A percentile compares a stretch with the other conserved stretches of the same genome.
phyloP scores from a whole-genome alignment of 2,113 vertebrate genomes.

The Herpetotheres cachinnans region DNA sequence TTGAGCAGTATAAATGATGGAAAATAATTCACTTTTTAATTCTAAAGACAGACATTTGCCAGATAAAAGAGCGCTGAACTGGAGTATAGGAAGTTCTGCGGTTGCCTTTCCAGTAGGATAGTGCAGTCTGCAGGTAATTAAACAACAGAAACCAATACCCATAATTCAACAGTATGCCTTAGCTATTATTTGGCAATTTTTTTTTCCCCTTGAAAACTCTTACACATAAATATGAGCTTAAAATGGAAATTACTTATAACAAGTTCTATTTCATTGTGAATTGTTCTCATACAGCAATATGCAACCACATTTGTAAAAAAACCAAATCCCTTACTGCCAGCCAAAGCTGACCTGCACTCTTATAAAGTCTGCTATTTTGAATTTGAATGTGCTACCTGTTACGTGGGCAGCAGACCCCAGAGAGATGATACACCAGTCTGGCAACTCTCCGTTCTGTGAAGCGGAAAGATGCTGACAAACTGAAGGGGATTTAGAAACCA shows the following conservation, averaged over 20 bases:
- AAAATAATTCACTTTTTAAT: not conserved
- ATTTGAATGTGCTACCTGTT: conserved; percentile 10
- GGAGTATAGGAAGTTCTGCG: not conserved
- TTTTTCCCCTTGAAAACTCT: conserved; percentile 6
- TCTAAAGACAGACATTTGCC: not conserved
- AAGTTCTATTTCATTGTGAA: not conserved
- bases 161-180: not conserved
- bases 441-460: not conserved
- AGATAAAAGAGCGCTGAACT: not conserved
- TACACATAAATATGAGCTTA: not conserved
- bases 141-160: conserved; percentile 1
- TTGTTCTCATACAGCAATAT: not conserved
- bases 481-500: not conserved
- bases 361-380: not conserved
- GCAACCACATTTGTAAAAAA: not conserved
- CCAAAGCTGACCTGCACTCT: not conserved
- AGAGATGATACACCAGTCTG: not conserved
- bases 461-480: not conserved
- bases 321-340: not conserved
- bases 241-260: not conserved
- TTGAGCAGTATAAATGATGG: not conserved
- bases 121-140: conserved; percentile 13
- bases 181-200: not conserved
- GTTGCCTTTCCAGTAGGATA: not conserved
- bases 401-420: not conserved